Percentiles rank a stretch among this genome's conserved stretches.
Evolutionary conservation across 2,113 vertebrate species (phyloP).

Genomic region (Silurus meridionalis): DNA sequence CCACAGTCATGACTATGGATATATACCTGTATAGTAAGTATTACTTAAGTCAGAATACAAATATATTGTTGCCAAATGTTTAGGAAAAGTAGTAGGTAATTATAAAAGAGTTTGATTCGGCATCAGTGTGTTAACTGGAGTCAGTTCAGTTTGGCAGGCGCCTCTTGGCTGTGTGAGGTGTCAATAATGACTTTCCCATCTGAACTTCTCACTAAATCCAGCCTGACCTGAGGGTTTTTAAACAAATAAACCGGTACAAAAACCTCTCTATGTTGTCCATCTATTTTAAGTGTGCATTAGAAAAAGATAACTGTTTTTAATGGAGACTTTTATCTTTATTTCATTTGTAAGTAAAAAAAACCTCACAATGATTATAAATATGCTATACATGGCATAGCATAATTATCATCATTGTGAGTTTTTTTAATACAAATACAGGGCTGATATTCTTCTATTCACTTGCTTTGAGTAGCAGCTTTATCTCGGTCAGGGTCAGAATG

Average conservation of each 20-base stretch:
- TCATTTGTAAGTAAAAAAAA: background rate
- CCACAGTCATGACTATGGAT: background rate
- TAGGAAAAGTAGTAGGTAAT: constrained; percentile 16
- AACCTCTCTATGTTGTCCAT: constrained; percentile 15
- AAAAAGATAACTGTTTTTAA: background rate
- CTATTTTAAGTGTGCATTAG: background rate
- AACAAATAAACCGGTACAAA: constrained; percentile 30
- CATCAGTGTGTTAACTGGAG: constrained; percentile 31
- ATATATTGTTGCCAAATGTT: background rate
- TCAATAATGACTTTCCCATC: constrained; percentile 60
- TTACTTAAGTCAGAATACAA: background rate
- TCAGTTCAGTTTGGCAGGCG: constrained; percentile 33
- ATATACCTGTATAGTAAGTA: background rate
- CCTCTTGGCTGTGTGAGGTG: constrained; percentile 52
- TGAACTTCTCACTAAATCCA: constrained; percentile 52
- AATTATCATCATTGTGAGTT: background rate
- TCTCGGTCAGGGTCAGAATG: background rate
- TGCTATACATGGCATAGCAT: too few relatives aligned
- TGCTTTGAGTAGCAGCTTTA: background rate
- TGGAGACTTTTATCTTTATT: background rate
- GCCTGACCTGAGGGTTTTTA: constrained; percentile 41
- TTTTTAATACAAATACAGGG: background rate
- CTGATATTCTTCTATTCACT: background rate
- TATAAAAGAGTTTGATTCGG: constrained; percentile 13
- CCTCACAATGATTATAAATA: too few relatives aligned